These are phyloP conservation scores for Syngnathus acus DNA, from an alignment of 2,797 vertebrate species.

Conservation along the genomic window DNA sequence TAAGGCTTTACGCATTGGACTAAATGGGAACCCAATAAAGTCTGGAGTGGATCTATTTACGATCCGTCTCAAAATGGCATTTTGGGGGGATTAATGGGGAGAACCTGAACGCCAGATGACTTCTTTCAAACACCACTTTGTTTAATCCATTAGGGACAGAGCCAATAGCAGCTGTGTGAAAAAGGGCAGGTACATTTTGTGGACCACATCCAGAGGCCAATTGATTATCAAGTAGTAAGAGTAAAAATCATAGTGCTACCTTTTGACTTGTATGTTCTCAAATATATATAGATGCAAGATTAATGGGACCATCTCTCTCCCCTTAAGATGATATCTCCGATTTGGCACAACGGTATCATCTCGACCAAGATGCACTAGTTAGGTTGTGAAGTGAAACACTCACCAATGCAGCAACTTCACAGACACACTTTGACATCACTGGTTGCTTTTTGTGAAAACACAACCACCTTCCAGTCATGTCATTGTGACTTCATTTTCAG, in stretches of 20 bases:
- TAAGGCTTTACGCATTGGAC: neutral
- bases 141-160: conserved; percentile 2
- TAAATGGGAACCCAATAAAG: neutral
- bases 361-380: neutral
- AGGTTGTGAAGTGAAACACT: too few species aligned
- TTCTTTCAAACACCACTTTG: neutral
- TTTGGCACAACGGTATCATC: neutral
- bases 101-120: conserved; percentile 1
- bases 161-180: neutral
- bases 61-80: neutral
- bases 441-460: conserved; percentile 1
- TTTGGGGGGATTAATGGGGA: neutral
- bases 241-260: neutral
- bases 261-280: neutral
- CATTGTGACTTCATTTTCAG: conserved; percentile 33
- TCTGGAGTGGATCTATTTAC: neutral
- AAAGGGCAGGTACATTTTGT: conserved; percentile 1
- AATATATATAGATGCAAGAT: too few species aligned
- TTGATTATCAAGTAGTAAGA: neutral
- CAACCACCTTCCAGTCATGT: conserved; percentile 11
- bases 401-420: neutral
- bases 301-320: too few species aligned
- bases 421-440: neutral
- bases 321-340: neutral
- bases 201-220: neutral